Conservation (phyloP, 2,888 invertebrate genomes). For the Platycheirus albimanus region DNA sequence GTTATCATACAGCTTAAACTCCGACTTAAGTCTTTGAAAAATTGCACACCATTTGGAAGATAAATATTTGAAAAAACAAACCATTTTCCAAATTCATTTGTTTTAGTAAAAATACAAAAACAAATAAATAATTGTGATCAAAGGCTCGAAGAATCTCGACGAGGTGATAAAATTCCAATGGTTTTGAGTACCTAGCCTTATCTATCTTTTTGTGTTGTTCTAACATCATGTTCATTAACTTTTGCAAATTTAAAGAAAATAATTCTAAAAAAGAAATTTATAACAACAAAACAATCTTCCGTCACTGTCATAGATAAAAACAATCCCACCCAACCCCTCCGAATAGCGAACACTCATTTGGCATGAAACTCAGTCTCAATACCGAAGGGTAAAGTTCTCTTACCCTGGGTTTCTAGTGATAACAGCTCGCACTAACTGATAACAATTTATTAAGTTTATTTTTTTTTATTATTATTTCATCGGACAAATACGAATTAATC, state of each 20-base stretch:
- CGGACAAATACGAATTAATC: conserved; percentile 33
- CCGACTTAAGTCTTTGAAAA: too few species aligned
- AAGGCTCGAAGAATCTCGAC: not conserved
- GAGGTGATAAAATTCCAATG: conserved; percentile 40
- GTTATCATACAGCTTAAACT: not conserved
- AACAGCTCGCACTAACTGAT: conserved; percentile 44
- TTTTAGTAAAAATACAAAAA: too few species aligned
- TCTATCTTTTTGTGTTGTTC: too few species aligned
- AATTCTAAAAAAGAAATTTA: not conserved
- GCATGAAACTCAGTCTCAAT: conserved; percentile 2
- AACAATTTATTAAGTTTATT: conserved; percentile 48
- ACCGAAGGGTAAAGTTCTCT: conserved; percentile 66
- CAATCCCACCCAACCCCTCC: not conserved
- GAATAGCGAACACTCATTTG: not conserved
- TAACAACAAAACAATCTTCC: conserved; percentile 45
- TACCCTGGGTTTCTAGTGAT: conserved; percentile 47
- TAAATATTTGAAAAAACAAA: conserved; percentile 10
- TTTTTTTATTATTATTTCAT: conserved; percentile 42
- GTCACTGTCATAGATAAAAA: conserved; percentile 37
- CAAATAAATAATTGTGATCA: not conserved
- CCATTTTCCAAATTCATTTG: too few species aligned
- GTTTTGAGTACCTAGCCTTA: not conserved
- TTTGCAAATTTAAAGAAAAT: conserved; percentile 15
- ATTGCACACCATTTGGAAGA: not conserved
- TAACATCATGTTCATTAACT: not conserved